Evolutionary conservation across 2,888 invertebrate species (phyloP).

Genomic region (Amaurobius ferox): DNA sequence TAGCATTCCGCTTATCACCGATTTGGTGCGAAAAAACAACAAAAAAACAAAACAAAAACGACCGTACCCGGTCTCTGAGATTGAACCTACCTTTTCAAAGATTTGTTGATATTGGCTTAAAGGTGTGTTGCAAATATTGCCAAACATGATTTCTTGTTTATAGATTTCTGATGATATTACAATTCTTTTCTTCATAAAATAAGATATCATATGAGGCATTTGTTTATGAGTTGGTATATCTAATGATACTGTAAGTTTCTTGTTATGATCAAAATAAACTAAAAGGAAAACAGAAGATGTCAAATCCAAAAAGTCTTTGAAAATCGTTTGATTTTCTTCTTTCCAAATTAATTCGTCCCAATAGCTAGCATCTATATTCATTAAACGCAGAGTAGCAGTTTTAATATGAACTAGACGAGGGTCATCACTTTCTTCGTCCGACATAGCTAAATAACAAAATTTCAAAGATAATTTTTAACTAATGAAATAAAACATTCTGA

Average conservation of each 20-base stretch:
- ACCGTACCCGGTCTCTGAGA: too few relatives aligned
- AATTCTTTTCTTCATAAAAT: conserved; percentile 31
- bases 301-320: conserved; percentile 56
- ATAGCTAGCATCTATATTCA: conserved; percentile 16
- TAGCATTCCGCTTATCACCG: too few relatives aligned
- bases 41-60: too few relatives aligned
- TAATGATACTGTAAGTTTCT: conserved; percentile 20
- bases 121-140: conserved; percentile 32
- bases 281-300: conserved; percentile 24
- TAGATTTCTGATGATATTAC: conserved; percentile 24
- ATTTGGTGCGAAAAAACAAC: too few relatives aligned
- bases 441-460: too few relatives aligned
- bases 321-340: conserved; percentile 48
- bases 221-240: conserved; percentile 4
- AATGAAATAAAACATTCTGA: too few relatives aligned
- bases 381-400: conserved; percentile 12
- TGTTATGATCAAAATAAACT: conserved; percentile 26
- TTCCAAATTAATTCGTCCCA: conserved; percentile 54
- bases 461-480: too few relatives aligned
- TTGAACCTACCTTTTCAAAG: conserved; percentile 50
- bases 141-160: conserved; percentile 36
- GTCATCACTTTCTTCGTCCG: conserved; percentile 32
- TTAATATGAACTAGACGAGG: conserved; percentile 23
- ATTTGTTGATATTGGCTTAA: conserved; percentile 25
- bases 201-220: conserved; percentile 11